Conservation (phyloP, 2,113 vertebrate species). For the Syngnathus scovelli region DNA sequence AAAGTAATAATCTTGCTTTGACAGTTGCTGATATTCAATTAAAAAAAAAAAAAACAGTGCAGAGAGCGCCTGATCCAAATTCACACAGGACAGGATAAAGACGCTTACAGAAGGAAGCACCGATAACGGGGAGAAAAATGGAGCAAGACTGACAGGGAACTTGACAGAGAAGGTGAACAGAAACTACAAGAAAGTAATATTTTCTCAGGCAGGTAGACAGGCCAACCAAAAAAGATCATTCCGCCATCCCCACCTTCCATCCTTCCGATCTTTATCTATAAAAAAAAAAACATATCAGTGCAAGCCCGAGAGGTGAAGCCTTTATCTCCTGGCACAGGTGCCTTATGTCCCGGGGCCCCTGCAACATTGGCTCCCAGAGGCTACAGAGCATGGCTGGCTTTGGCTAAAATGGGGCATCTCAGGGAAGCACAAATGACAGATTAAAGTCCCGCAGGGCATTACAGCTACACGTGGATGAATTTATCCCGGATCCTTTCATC, state of each 20-base stretch:
- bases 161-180: slow-evolving; percentile 38
- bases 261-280: slow-evolving; percentile 66
- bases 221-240: slow-evolving; percentile 53
- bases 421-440: slow-evolving; percentile 65
- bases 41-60: slow-evolving; percentile 54
- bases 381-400: slow-evolving; percentile 40
- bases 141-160: slow-evolving; percentile 26
- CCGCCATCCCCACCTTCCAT: slow-evolving; percentile 23
- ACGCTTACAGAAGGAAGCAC: slow-evolving; percentile 29
- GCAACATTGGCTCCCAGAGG: slow-evolving; percentile 46
- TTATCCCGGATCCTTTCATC: slow-evolving; percentile 31
- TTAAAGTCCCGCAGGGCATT: slow-evolving; percentile 56
- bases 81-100: slow-evolving; percentile 63
- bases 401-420: slow-evolving; percentile 43
- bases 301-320: slow-evolving; percentile 73
- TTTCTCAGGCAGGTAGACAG: slow-evolving; percentile 59
- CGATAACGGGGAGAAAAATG: neutral
- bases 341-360: slow-evolving; percentile 57
- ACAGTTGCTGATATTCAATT: slow-evolving; percentile 72
- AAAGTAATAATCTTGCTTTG: slow-evolving; percentile 72
- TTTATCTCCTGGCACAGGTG: slow-evolving; percentile 74
- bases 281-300: slow-evolving; percentile 64
- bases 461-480: slow-evolving; percentile 58
- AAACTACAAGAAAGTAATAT: slow-evolving; percentile 58
- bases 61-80: slow-evolving; percentile 64